Conservation (phyloP, 2,113 vertebrate species). For the Scytalopus superciliaris region DNA sequence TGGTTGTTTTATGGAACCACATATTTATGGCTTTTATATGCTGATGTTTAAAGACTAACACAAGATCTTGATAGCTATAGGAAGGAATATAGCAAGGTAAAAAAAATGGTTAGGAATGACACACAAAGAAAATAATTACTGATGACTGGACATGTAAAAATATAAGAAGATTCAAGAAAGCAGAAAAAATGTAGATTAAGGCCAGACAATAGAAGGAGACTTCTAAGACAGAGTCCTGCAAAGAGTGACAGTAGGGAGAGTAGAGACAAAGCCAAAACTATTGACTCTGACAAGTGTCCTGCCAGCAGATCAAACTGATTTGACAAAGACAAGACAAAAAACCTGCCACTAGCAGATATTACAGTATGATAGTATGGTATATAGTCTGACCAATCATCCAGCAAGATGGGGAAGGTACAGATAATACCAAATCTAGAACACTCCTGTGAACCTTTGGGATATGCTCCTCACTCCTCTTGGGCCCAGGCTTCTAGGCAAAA, state of each 20-base stretch:
- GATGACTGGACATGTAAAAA: neutral
- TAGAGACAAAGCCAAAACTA: neutral
- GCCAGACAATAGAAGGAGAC: neutral
- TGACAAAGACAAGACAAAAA: neutral
- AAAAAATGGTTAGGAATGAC: neutral
- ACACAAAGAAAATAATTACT: neutral
- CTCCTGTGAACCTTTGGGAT: neutral
- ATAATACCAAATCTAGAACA: neutral
- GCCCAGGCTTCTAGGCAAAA: neutral
- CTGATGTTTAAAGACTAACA: neutral
- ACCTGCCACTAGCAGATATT: neutral
- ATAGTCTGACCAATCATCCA: neutral
- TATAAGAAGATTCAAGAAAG: neutral
- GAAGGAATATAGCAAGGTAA: neutral
- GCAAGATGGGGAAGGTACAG: neutral
- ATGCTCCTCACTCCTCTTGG: neutral
- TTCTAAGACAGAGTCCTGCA: neutral
- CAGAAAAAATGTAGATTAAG: neutral
- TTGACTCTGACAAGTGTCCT: neutral
- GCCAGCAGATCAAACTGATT: neutral
- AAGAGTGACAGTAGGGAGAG: neutral
- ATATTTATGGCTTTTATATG: neutral
- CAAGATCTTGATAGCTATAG: neutral
- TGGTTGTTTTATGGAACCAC: neutral
- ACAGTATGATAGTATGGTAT: neutral